A percentile compares a stretch with the other conserved stretches of the same genome.
Conservation (phyloP, 2,888 invertebrate species). For the Augochlorella aurata region DNA sequence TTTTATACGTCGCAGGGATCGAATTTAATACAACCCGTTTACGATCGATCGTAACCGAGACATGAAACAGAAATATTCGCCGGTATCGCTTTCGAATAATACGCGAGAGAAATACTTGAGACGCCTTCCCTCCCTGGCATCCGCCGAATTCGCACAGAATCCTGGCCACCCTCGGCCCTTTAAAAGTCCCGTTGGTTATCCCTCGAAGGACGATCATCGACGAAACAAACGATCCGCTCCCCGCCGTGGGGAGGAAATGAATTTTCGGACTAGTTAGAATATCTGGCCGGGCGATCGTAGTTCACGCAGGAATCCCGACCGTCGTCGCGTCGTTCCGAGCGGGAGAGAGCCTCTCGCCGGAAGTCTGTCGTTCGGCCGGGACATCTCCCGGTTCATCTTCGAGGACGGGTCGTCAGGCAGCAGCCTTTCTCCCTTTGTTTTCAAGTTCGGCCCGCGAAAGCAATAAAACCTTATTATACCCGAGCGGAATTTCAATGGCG, state of each 20-base stretch:
- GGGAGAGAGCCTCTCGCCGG: slow-evolving; percentile 30
- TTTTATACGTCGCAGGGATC: slow-evolving; percentile 16
- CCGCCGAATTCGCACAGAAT: background rate
- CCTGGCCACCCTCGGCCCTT: background rate
- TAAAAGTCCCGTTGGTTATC: background rate
- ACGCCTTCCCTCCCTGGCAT: background rate
- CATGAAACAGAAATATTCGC: slow-evolving; percentile 16
- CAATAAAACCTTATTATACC: slow-evolving; percentile 74
- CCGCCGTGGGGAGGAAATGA: background rate
- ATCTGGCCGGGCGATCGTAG: slow-evolving; percentile 24
- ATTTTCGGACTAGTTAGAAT: slow-evolving; percentile 32
- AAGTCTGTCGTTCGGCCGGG: slow-evolving; percentile 27
- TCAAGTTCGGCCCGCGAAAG: slow-evolving; percentile 62
- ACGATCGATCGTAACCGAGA: slow-evolving; percentile 13
- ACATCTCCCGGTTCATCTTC: slow-evolving; percentile 7
- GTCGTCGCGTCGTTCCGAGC: background rate
- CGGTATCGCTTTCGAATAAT: background rate
- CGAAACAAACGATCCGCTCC: slow-evolving; percentile 8
- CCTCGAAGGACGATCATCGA: background rate
- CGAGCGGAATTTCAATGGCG: slow-evolving; percentile 75
- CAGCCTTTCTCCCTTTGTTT: slow-evolving; percentile 63
- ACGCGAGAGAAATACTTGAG: background rate
- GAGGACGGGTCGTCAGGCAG: slow-evolving; percentile 14
- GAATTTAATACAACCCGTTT: slow-evolving; percentile 16
- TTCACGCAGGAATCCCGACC: background rate